Evolutionary conservation across 2,888 invertebrate genomes (phyloP).

Genomic region (Noctua pronuba): DNA sequence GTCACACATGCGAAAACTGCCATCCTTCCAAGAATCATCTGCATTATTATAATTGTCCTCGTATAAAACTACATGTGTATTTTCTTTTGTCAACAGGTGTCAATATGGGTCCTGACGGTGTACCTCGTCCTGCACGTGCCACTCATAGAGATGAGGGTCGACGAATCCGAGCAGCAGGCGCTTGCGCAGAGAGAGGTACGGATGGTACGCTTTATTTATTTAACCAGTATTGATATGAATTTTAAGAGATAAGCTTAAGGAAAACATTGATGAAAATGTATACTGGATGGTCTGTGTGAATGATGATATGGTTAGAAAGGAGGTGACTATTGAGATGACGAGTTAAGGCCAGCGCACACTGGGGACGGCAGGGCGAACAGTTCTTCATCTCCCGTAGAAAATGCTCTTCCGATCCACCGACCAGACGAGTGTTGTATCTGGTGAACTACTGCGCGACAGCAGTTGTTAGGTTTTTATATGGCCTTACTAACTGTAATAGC

Average conservation of each 20-base stretch:
- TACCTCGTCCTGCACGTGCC: constrained; percentile 80
- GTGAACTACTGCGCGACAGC: no score
- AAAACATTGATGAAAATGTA: neutral
- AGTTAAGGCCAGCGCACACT: neutral
- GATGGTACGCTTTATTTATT: neutral
- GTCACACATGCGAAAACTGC: neutral
- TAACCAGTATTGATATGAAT: no score
- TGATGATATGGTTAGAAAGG: neutral
- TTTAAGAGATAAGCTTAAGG: no score
- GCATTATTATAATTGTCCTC: no score
- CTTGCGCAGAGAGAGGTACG: constrained; percentile 77
- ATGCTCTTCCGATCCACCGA: no score
- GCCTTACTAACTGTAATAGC: no score
- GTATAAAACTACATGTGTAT: constrained; percentile 10
- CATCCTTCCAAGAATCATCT: neutral
- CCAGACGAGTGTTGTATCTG: no score
- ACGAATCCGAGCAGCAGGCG: constrained; percentile 80
- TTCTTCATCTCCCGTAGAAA: no score
- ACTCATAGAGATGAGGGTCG: constrained; percentile 83
- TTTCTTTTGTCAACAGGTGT: constrained; percentile 72
- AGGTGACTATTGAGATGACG: no score
- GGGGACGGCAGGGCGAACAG: neutral
- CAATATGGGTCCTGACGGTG: constrained; percentile 79
- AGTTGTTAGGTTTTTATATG: no score
- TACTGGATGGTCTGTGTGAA: neutral